These are phyloP conservation scores for Pan paniscus DNA, from an alignment of 2,113 vertebrate genomes.

Conservation along the genomic window DNA sequence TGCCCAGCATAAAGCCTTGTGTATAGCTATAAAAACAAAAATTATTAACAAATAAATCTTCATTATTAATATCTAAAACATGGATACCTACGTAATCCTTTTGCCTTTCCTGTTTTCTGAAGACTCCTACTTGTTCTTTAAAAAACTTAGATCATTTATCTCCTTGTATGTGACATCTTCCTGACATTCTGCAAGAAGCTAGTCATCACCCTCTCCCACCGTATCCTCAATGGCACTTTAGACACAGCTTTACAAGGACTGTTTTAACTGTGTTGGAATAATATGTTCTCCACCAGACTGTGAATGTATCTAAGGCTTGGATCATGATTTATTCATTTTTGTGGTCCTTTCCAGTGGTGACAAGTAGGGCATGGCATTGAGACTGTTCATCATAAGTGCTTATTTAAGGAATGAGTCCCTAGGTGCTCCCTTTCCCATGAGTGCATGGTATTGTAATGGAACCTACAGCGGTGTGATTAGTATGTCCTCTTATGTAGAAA, in stretches of 20 bases:
- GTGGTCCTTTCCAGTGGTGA: background rate
- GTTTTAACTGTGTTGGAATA: background rate
- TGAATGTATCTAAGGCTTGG: background rate
- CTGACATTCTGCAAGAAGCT: background rate
- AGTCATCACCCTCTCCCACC: background rate
- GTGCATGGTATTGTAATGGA: background rate
- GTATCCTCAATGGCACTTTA: background rate
- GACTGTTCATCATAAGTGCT: background rate
- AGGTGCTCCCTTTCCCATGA: background rate
- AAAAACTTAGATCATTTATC: background rate
- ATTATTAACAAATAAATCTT: background rate
- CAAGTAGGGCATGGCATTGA: background rate
- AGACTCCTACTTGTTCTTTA: background rate
- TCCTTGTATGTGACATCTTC: background rate
- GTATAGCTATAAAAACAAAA: background rate
- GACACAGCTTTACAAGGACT: background rate
- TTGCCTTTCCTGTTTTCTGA: background rate
- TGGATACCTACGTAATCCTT: background rate
- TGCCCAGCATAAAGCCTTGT: background rate
- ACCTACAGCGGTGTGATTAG: background rate
- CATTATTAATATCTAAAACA: background rate
- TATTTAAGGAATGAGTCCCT: background rate
- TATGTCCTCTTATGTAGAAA: background rate
- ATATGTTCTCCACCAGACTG: background rate
- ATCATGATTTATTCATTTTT: background rate